A percentile compares a stretch with the other conserved stretches of the same genome.
Conservation (phyloP, 1,140 invertebrate genomes). For the Asobara japonica region DNA sequence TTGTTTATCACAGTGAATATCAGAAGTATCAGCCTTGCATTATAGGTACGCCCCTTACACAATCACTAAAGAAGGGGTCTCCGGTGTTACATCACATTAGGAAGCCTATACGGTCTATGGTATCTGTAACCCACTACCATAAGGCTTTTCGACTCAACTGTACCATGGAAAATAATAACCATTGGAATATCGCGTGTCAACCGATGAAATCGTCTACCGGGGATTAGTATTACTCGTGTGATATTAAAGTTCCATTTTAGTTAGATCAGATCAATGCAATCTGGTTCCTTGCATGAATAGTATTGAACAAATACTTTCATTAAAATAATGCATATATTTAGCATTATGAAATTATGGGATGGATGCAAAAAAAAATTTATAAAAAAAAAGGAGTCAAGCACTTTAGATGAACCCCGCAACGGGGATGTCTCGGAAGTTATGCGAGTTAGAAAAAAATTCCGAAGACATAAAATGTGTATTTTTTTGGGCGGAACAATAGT, state of each 20-base stretch:
- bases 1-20: neutral
- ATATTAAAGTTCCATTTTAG: neutral
- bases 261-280: neutral
- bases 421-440: no score
- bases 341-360: no score
- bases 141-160: neutral
- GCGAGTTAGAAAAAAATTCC: no score
- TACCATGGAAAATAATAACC: neutral
- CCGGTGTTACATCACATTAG: conserved; percentile 19
- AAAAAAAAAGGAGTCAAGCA: no score
- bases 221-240: conserved; percentile 7
- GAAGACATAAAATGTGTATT: no score
- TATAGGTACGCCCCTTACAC: conserved; percentile 27
- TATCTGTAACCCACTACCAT: neutral
- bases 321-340: no score
- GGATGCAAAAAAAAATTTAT: no score
- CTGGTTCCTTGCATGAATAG: neutral
- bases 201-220: conserved; percentile 11
- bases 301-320: no score
- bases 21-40: neutral
- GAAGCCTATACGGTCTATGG: conserved; percentile 16
- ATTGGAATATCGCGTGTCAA: conserved; percentile 9
- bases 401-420: no score
- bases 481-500: no score
- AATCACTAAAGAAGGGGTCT: conserved; percentile 14